Percentiles rank a stretch among this genome's conserved stretches.
phyloP scores from a whole-genome alignment of 1,140 invertebrate genomes.

The Arion vulgaris region DNA sequence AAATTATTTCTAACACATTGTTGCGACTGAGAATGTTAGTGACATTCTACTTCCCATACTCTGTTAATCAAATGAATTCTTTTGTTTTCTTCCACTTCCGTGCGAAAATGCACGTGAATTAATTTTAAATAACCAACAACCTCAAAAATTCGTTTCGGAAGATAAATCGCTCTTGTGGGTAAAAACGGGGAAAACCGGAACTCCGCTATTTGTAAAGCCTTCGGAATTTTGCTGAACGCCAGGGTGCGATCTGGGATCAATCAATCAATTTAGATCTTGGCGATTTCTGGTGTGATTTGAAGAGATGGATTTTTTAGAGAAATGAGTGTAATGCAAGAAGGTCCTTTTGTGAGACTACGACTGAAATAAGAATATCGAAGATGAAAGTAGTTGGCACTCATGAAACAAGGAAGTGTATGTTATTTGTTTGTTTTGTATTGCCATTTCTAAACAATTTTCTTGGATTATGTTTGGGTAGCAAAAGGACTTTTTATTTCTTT shows the following conservation, averaged over 20 bases:
- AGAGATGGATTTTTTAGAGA: background rate
- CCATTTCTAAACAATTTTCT: too few relatives aligned
- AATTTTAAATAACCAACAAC: background rate
- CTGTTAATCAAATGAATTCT: too few relatives aligned
- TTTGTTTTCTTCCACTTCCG: background rate
- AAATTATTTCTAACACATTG: too few relatives aligned
- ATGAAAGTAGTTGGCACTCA: constrained; percentile 13
- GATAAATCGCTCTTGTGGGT: background rate
- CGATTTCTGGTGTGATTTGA: constrained; percentile 14
- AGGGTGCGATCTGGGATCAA: constrained; percentile 10
- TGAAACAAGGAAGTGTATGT: too few relatives aligned
- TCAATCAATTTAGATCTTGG: constrained; percentile 10
- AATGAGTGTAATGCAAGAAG: background rate
- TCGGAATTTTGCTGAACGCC: background rate
- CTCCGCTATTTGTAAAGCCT: constrained; percentile 3
- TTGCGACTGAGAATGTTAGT: too few relatives aligned
- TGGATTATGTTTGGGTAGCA: too few relatives aligned
- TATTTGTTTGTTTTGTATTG: too few relatives aligned
- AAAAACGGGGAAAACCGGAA: background rate
- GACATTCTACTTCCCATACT: too few relatives aligned
- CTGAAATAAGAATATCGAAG: background rate
- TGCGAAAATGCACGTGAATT: background rate
- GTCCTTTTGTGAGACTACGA: background rate
- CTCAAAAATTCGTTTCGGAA: background rate
- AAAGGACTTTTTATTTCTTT: too few relatives aligned